phyloP scores from a whole-genome alignment of 2,888 invertebrate genomes.

The Noctua janthina region DNA sequence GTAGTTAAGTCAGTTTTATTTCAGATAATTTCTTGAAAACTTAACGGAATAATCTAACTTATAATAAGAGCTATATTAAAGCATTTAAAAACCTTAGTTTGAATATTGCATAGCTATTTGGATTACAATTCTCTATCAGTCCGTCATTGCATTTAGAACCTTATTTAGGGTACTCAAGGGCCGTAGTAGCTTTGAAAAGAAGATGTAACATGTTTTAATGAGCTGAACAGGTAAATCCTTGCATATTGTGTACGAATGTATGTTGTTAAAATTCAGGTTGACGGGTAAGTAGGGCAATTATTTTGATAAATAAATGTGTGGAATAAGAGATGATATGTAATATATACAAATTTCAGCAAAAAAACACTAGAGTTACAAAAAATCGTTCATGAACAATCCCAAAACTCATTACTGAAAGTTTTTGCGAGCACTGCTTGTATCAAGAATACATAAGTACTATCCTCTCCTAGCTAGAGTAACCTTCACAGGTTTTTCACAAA shows the following conservation, averaged over 20 bases:
- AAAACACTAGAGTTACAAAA: neutral
- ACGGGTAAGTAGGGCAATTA: conserved; percentile 7
- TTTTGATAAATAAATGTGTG: neutral
- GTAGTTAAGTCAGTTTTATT: conserved; percentile 8
- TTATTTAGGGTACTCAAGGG: conserved; percentile 2
- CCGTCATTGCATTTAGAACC: conserved; percentile 26
- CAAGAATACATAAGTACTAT: neutral
- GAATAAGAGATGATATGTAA: neutral
- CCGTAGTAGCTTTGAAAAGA: conserved; percentile 28
- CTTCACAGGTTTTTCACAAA: neutral
- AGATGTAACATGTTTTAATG: conserved; percentile 10
- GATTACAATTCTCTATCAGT: conserved; percentile 44
- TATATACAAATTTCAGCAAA: neutral
- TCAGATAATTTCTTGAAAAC: conserved; percentile 19
- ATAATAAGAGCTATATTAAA: conserved; percentile 51
- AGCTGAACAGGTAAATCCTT: conserved; percentile 19
- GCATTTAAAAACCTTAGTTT: conserved; percentile 47
- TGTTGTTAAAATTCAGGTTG: neutral
- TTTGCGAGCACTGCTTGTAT: neutral
- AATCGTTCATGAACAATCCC: neutral
- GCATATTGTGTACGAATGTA: conserved; percentile 5
- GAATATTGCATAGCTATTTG: conserved; percentile 49
- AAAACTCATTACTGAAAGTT: neutral
- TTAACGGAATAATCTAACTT: conserved; percentile 40
- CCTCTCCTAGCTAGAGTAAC: neutral